phyloP scores from a whole-genome alignment of 2,888 invertebrate genomes.

The Meiosimyza platycephala region DNA sequence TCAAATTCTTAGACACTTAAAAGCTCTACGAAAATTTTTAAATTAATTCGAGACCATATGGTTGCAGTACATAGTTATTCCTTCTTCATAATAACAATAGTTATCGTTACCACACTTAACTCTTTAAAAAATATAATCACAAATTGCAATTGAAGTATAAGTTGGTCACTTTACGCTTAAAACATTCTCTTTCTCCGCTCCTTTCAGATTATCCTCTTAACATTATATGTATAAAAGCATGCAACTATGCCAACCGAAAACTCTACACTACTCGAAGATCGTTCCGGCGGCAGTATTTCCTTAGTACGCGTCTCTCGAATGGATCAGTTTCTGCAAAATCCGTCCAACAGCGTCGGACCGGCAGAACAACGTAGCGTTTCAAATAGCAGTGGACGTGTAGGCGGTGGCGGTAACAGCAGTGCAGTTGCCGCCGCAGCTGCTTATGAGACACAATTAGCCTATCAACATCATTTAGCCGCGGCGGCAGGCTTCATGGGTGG shows the following conservation, averaged over 20 bases:
- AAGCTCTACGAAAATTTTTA: too few relatives aligned
- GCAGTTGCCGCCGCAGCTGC: constrained; percentile 59
- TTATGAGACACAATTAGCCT: constrained; percentile 76
- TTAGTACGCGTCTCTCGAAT: constrained; percentile 69
- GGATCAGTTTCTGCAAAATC: constrained; percentile 73
- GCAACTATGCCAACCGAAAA: constrained; percentile 62
- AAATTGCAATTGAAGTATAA: too few relatives aligned
- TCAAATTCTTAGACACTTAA: too few relatives aligned
- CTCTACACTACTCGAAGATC: constrained; percentile 52
- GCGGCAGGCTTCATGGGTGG: constrained; percentile 59
- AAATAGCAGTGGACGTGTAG: constrained; percentile 64
- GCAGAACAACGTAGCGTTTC: constrained; percentile 61
- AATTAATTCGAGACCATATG: too few relatives aligned
- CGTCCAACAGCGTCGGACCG: constrained; percentile 64
- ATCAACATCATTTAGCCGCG: constrained; percentile 75
- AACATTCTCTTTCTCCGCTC: too few relatives aligned
- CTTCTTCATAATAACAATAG: too few relatives aligned
- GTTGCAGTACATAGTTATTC: too few relatives aligned
- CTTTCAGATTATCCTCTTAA: too few relatives aligned
- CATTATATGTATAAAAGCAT: background rate
- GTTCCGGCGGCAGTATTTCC: constrained; percentile 56
- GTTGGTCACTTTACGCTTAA: too few relatives aligned
- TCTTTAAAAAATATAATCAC: too few relatives aligned
- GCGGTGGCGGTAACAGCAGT: constrained; percentile 54
- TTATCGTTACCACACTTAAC: too few relatives aligned